Percentiles rank a stretch among this genome's conserved stretches.
Evolutionary conservation across 2,113 vertebrate species (phyloP).

Genomic region (Oncorhynchus keta): DNA sequence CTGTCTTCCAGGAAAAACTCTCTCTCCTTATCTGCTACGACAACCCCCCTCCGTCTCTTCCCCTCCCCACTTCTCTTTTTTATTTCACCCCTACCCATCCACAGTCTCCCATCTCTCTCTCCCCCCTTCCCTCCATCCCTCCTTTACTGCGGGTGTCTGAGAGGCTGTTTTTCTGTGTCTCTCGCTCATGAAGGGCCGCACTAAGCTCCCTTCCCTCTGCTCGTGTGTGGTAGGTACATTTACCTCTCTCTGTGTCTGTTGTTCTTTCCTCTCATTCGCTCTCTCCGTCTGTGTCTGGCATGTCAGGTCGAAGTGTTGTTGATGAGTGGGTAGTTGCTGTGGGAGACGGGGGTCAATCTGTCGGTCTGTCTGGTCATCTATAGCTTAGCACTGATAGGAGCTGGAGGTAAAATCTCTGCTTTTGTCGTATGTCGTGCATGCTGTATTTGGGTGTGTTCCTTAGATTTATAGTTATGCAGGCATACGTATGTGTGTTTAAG

Average conservation of each 20-base stretch:
- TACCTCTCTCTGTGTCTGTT: conserved; percentile 6
- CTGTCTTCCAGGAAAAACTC: conserved; percentile 70
- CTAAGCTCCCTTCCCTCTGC: conserved; percentile 80
- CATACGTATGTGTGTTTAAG: conserved; percentile 7
- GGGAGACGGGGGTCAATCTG: background rate
- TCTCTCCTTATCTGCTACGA: conserved; percentile 52
- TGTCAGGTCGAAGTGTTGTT: conserved; percentile 63
- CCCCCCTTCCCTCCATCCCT: conserved; percentile 31
- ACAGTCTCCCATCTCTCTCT: conserved; percentile 3
- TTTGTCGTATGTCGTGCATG: background rate
- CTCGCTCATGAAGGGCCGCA: conserved; percentile 81
- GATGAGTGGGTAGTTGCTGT: conserved; percentile 41
- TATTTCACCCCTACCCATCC: background rate
- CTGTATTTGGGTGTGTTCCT: conserved; percentile 5
- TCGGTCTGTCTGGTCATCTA: conserved; percentile 6
- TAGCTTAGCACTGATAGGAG: background rate
- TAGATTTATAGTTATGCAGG: background rate
- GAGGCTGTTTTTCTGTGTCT: conserved; percentile 74
- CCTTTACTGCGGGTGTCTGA: conserved; percentile 74
- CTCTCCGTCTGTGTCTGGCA: conserved; percentile 48
- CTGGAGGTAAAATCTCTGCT: background rate
- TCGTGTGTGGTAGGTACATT: conserved; percentile 80
- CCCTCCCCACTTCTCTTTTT: background rate
- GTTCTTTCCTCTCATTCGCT: background rate
- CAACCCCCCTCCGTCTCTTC: background rate